Evolutionary conservation across 2,888 invertebrate genomes (phyloP).

Genomic region (Eupithecia dodoneata): DNA sequence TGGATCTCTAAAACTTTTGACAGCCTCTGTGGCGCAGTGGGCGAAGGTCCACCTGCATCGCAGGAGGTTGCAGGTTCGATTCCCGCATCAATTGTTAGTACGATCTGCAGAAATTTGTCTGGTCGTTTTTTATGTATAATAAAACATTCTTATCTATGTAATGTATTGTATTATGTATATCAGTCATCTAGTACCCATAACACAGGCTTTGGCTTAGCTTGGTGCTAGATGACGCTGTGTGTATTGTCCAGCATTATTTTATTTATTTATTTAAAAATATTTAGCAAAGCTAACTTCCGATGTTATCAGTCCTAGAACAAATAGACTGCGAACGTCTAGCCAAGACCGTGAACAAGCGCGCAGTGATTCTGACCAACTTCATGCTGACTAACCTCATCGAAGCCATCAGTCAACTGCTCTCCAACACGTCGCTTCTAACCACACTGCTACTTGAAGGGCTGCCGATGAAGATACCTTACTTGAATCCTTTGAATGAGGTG

Average conservation of each 20-base stretch:
- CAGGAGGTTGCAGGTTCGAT: too few relatives aligned
- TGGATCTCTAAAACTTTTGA: neutral
- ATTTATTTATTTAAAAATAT: neutral
- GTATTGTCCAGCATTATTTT: too few relatives aligned
- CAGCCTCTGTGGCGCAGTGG: too few relatives aligned
- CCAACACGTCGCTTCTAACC: slow-evolving; percentile 85
- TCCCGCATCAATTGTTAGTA: too few relatives aligned
- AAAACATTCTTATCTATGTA: too few relatives aligned
- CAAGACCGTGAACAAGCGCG: slow-evolving; percentile 85
- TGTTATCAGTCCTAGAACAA: slow-evolving; percentile 72
- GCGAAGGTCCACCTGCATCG: too few relatives aligned
- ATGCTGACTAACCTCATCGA: slow-evolving; percentile 87
- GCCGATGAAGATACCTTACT: slow-evolving; percentile 87
- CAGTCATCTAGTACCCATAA: too few relatives aligned
- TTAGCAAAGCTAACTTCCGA: neutral
- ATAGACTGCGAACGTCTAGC: slow-evolving; percentile 84
- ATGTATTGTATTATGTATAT: too few relatives aligned
- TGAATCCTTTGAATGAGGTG: slow-evolving; percentile 85
- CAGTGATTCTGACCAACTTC: slow-evolving; percentile 88
- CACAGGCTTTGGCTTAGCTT: too few relatives aligned
- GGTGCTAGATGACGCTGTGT: too few relatives aligned
- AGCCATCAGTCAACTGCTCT: slow-evolving; percentile 86
- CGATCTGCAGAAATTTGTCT: too few relatives aligned
- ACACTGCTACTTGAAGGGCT: slow-evolving; percentile 88
- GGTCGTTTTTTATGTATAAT: too few relatives aligned